Evolutionary conservation across 37 sponge, comb jelly and placozoan species (phyloP).

Genomic region (Diacarnus erythraeanus): DNA sequence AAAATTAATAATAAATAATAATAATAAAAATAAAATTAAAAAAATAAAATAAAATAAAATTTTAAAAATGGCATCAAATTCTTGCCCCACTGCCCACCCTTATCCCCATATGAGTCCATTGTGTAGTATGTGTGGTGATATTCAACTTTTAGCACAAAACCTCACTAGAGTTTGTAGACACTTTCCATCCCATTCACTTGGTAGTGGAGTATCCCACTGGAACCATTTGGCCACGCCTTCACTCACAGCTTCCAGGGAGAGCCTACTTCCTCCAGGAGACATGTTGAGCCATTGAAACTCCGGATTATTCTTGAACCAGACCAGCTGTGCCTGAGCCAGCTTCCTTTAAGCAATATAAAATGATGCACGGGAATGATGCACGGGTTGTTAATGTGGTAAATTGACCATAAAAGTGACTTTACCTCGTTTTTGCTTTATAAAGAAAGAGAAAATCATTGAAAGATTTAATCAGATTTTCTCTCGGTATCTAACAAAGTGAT

Average conservation of each 20-base stretch:
- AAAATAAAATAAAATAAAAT: no score
- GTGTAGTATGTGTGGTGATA: no score
- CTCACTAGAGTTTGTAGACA: constrained; percentile 61
- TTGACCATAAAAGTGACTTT: no score
- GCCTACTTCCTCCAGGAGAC: constrained; percentile 33
- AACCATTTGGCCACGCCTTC: constrained; percentile 55
- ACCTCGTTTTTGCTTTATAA: constrained; percentile 76
- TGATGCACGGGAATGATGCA: no score
- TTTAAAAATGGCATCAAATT: no score
- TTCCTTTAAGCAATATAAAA: constrained; percentile 20
- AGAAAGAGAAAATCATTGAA: constrained; percentile 53
- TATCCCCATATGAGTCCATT: no score
- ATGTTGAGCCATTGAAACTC: constrained; percentile 75
- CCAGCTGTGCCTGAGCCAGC: constrained; percentile 58
- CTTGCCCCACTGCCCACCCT: background rate
- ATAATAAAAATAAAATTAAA: no score
- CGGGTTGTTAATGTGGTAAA: no score
- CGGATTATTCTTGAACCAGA: constrained; percentile 51
- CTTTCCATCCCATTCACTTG: constrained; percentile 58
- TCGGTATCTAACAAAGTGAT: constrained; percentile 12
- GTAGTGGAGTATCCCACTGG: constrained; percentile 25
- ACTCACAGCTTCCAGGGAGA: constrained; percentile 34
- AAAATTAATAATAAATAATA: no score
- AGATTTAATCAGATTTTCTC: constrained; percentile 5
- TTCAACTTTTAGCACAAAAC: no score